Percentiles rank a stretch among this genome's conserved stretches.
Evolutionary conservation across 2,888 invertebrate genomes (phyloP).

Genomic region (Thereva unica): DNA sequence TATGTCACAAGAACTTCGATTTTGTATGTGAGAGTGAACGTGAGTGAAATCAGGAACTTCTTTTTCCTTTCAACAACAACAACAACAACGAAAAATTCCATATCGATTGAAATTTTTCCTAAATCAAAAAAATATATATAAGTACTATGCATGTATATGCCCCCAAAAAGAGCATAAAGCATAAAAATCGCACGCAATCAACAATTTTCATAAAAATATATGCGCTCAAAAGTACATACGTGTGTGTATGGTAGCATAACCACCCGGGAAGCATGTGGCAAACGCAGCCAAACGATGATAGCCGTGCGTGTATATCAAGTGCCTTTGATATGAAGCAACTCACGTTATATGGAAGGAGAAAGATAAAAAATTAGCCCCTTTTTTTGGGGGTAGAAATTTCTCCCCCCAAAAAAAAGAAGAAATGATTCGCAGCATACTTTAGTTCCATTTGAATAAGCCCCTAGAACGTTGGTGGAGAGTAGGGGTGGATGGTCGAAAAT

Average conservation of each 20-base stretch:
- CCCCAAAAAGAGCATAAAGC: too few relatives aligned
- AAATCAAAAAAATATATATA: too few relatives aligned
- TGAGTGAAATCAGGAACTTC: too few relatives aligned
- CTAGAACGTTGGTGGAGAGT: background rate
- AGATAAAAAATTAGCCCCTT: background rate
- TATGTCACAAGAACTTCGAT: too few relatives aligned
- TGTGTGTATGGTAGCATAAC: background rate
- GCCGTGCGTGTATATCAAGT: too few relatives aligned
- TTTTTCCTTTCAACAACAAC: background rate
- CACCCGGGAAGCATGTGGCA: too few relatives aligned
- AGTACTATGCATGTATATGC: too few relatives aligned
- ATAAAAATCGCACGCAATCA: background rate
- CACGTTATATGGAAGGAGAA: background rate
- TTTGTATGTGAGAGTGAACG: too few relatives aligned
- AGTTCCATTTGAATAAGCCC: constrained; percentile 9
- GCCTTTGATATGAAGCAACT: too few relatives aligned
- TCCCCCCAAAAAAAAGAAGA: constrained; percentile 1
- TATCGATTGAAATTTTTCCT: constrained; percentile 22
- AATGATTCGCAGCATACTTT: constrained; percentile 8
- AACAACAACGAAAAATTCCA: background rate
- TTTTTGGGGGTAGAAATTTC: too few relatives aligned
- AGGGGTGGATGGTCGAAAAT: background rate
- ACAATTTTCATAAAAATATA: constrained; percentile 5
- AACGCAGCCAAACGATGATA: background rate
- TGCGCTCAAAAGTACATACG: background rate